Conservation (phyloP, 1,140 invertebrate genomes). For the Tetraneura akinire region DNA sequence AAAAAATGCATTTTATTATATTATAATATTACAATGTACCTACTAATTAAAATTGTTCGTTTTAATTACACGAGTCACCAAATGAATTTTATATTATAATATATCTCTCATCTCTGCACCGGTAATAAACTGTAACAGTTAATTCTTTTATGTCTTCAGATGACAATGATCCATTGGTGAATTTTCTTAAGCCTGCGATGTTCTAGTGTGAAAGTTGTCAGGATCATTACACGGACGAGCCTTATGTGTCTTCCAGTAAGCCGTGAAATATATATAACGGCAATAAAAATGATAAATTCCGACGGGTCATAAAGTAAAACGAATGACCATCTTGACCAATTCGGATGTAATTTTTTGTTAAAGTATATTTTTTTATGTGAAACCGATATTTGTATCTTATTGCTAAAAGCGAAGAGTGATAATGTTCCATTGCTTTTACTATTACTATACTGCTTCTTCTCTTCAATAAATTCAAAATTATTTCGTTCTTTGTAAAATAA, state of each 20-base stretch:
- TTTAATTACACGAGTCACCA: too few relatives aligned
- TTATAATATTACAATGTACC: too few relatives aligned
- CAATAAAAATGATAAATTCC: constrained; percentile 50
- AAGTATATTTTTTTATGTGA: not conserved
- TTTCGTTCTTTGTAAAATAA: too few relatives aligned
- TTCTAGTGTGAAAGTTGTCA: not conserved
- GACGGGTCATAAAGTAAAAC: constrained; percentile 44
- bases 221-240: not conserved
- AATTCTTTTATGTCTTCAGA: constrained; percentile 2
- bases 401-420: not conserved
- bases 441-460: too few relatives aligned
- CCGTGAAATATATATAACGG: constrained; percentile 42
- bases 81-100: too few relatives aligned
- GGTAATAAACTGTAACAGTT: not conserved
- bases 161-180: constrained; percentile 47
- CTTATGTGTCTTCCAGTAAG: not conserved
- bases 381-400: not conserved
- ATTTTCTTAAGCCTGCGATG: constrained; percentile 28
- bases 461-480: too few relatives aligned
- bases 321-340: constrained; percentile 29
- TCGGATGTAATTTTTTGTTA: not conserved
- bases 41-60: too few relatives aligned
- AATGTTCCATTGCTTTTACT: too few relatives aligned
- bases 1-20: too few relatives aligned
- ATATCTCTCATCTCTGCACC: not conserved